Evolutionary conservation across 2,888 invertebrate genomes (phyloP), one percentile per base, ranked within the genome.

Genomic region (Entomobrya multifasciata): DNA sequence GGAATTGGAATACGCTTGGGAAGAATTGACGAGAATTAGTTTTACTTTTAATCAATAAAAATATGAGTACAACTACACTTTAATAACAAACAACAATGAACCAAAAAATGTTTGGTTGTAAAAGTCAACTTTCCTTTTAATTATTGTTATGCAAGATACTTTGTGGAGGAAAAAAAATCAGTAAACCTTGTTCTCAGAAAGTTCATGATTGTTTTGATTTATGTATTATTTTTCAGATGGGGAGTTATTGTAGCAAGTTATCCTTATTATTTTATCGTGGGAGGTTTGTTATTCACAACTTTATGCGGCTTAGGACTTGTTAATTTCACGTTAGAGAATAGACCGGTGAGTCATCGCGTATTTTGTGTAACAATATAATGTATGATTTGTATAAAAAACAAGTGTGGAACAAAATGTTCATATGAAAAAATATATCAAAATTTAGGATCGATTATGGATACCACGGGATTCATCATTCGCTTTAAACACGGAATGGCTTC

Each of bases 381-480:
- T n/a, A n/a, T n/a, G n/a, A n/a, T n/a, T n/a, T n/a, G n/a, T n/a
- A n/a, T n/a, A n/a, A n/a, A n/a, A n/a, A n/a, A n/a, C n/a, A n/a
- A n/a, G n/a, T n/a, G n/a, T n/a, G n/a, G n/a, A n/a, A n/a, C n/a
- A n/a, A n/a, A n/a, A n/a, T n/a, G n/a, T n/a, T n/a, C n/a, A n/a
- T n/a, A n/a, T n/a, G n/a, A n/a, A n/a, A n/a, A n/a, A n/a, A n/a
- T 36, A 36, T 36, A 36, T 36, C 5, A 36, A 36, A 36, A 6
- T 36, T 36, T 36, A 36, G 36, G 36, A 96, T 91, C 95, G 95
- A 91, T 92, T 96, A 90, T 96, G 96, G 96, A 95, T 96, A 25
- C 96, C 96, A 13, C 94, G 94, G 57, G 94, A 95, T 57, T 95
- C 96, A 0, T 94, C 95, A 87, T 96, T 95, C 92, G 94, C 94